phyloP scores from a whole-genome alignment of 2,113 vertebrate species.

The Excalfactoria chinensis region DNA sequence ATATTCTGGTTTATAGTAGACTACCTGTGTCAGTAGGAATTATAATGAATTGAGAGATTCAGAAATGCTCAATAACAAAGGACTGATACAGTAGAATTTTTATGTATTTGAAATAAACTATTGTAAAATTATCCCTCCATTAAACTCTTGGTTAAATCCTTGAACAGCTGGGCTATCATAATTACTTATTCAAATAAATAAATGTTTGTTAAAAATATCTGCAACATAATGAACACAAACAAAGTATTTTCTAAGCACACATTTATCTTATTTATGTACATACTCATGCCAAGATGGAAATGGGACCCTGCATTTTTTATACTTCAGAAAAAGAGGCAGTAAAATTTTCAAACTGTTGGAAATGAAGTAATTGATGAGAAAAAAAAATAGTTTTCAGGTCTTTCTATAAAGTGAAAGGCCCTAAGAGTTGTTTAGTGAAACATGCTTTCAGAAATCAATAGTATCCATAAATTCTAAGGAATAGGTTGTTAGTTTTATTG shows the following conservation, averaged over 20 bases:
- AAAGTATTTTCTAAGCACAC: neutral
- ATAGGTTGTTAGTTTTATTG: neutral
- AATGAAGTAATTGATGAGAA: neutral
- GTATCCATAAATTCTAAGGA: neutral
- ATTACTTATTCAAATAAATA: conserved; percentile 12
- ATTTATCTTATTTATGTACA: neutral
- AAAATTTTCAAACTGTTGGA: neutral
- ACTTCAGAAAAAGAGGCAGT: neutral
- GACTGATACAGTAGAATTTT: neutral
- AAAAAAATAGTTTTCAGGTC: neutral
- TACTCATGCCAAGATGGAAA: neutral
- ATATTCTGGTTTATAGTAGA: neutral
- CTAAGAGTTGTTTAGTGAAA: neutral
- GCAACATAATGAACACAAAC: neutral
- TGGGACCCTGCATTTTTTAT: neutral
- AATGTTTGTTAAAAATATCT: neutral
- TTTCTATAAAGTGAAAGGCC: neutral
- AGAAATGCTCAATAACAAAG: neutral
- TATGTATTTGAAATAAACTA: neutral
- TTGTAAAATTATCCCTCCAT: neutral
- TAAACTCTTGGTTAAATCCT: neutral
- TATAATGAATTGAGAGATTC: neutral
- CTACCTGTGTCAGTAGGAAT: neutral
- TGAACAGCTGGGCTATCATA: neutral
- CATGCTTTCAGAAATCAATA: neutral